phyloP scores from a whole-genome alignment of 2,797 vertebrate species.

The Coccyzus lansbergi region DNA sequence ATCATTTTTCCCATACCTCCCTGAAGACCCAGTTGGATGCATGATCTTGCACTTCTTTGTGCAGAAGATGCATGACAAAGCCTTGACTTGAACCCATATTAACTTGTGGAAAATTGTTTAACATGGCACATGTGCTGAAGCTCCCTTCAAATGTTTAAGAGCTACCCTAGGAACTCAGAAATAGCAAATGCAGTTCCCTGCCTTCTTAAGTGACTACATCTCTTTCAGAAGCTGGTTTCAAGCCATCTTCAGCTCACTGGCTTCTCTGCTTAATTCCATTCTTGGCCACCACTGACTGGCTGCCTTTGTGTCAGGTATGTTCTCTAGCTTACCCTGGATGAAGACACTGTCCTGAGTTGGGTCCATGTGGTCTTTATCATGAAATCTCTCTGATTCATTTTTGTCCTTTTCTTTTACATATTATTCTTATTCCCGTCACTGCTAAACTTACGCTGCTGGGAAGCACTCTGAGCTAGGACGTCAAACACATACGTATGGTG shows the following conservation, averaged over 20 bases:
- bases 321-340: neutral
- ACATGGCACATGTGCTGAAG: neutral
- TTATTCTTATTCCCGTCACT: neutral
- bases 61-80: neutral
- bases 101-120: neutral
- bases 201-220: neutral
- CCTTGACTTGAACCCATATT: neutral
- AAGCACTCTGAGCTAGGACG: neutral
- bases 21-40: neutral
- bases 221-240: neutral
- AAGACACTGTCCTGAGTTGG: neutral
- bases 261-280: neutral
- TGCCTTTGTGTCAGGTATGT: neutral
- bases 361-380: neutral
- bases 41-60: neutral
- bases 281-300: neutral
- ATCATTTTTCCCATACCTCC: accelerated
- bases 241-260: neutral
- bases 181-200: neutral
- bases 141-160: neutral
- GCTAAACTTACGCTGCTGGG: neutral
- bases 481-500: neutral
- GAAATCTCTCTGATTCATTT: conserved; percentile 15
- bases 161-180: neutral
- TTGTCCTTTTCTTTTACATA: neutral